phyloP scores from a whole-genome alignment of 2,113 vertebrate genomes.

The Nicator chloris region DNA sequence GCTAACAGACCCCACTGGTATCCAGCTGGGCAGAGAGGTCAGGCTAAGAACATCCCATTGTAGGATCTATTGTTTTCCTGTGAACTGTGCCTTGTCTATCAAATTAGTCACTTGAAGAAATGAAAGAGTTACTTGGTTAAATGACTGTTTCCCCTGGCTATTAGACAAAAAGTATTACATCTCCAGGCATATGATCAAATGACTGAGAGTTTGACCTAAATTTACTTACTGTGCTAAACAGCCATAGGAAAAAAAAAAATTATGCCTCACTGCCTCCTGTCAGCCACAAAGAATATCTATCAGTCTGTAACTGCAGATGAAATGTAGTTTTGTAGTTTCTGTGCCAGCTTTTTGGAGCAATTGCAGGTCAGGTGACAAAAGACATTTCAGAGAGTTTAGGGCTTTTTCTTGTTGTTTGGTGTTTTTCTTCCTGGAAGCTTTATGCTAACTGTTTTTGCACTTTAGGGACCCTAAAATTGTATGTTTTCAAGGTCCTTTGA shows the following conservation, averaged over 20 bases:
- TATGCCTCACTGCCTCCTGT: neutral
- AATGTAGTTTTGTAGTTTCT: neutral
- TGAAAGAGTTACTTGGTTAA: conserved; percentile 20
- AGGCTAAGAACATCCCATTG: neutral
- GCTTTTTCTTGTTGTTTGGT: neutral
- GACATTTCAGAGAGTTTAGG: neutral
- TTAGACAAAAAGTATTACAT: conserved; percentile 6
- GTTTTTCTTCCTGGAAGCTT: neutral
- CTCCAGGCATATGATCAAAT: conserved; percentile 15
- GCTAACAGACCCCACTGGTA: neutral
- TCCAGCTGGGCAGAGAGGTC: neutral
- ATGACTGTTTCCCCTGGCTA: conserved; percentile 9
- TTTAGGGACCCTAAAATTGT: neutral
- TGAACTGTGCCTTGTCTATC: neutral
- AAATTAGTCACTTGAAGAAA: conserved; percentile 12
- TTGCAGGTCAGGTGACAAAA: conserved; percentile 13
- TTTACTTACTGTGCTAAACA: conserved; percentile 28
- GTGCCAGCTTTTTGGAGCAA: neutral
- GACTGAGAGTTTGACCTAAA: conserved; percentile 45
- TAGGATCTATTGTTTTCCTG: neutral
- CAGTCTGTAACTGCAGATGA: conserved; percentile 10
- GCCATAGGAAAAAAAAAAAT: neutral
- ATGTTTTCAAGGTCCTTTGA: neutral
- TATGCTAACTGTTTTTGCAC: neutral
- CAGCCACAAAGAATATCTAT: neutral